Base-by-base conservation (phyloP, 2,888 invertebrate genomes). In the Sympetrum striolatum region DNA sequence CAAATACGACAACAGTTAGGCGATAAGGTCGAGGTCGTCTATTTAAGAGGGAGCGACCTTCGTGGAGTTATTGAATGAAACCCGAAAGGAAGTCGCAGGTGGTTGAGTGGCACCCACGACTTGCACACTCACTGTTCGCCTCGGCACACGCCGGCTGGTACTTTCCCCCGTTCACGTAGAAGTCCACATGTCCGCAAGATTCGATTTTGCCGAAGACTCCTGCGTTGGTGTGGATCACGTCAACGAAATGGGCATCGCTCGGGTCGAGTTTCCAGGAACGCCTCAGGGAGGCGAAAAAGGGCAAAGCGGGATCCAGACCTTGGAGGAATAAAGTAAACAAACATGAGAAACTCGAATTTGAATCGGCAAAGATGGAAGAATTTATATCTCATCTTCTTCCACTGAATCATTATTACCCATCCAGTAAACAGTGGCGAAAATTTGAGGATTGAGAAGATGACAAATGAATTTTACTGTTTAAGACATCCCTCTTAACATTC, bases 221-320 rank as follows among this genome's bases (percentile, higher is more conserved):
- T 0, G 96, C 96, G 92, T 96, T 96, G 0, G 96, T 96, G 92
- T 97, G 97, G 90, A 96, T 94, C 2, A 96, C 95, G 92, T 97
- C 97, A 0, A 97, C 97, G 92, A 96, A 96, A 5, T 94, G 93
- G 0, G 96, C 97, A 92, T 97, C 96, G 0, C 94, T 93, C 1
- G 95, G 93, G 92, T 96, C 96, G 90, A 97, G 92, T 92, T 96
- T 96, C 81, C 95, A 94, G 48, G 92, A 91, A 2, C 91, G 90
- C 94, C 60, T 93, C 92, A 91, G 94, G 92, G 22, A 95, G 94
- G 64, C 94, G 92, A 96, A 97, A 0, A 96, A 93, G 0, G 97
- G 97, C 93, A 96, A 94, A 0, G 97, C 97, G 0, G 97, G 97
- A 93, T 97, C 97, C 53, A 96, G 92, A 0, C 96, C 94, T 94